phyloP scores from a whole-genome alignment of 2,888 invertebrate species.

The Nineta flava region DNA sequence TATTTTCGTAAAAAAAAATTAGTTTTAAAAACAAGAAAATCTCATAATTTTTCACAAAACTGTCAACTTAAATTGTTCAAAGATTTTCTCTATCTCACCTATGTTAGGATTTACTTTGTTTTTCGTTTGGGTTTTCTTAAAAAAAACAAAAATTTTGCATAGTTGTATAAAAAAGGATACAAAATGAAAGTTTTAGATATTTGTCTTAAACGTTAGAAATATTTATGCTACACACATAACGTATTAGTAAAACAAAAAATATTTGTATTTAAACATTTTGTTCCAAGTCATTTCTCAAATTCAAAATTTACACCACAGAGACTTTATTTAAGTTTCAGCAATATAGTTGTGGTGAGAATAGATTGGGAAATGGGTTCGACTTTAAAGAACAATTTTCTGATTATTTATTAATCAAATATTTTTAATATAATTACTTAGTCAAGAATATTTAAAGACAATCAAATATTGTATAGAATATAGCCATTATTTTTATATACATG shows the following conservation, averaged over 20 bases:
- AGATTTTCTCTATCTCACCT: too few relatives aligned
- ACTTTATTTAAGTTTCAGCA: not conserved
- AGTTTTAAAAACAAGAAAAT: too few relatives aligned
- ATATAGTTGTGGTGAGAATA: not conserved
- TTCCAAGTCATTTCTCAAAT: too few relatives aligned
- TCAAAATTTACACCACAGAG: not conserved
- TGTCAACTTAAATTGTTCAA: too few relatives aligned
- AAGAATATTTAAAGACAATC: conserved; percentile 1
- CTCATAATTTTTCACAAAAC: too few relatives aligned
- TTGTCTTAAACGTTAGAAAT: conserved; percentile 5
- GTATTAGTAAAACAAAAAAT: not conserved
- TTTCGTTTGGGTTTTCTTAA: too few relatives aligned
- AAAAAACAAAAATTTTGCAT: not conserved
- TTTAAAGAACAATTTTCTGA: too few relatives aligned
- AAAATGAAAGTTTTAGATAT: conserved; percentile 6
- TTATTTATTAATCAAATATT: not conserved
- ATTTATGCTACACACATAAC: not conserved
- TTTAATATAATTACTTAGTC: not conserved
- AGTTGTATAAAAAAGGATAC: not conserved
- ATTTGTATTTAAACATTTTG: not conserved
- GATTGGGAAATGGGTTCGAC: too few relatives aligned
- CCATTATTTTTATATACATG: too few relatives aligned
- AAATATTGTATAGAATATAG: not conserved
- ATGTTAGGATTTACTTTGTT: too few relatives aligned
- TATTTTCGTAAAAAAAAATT: too few relatives aligned